A percentile compares a stretch with the other conserved stretches of the same genome.
phyloP scores from a whole-genome alignment of 2,797 vertebrate genomes.

The Amphiprion clarkii region DNA sequence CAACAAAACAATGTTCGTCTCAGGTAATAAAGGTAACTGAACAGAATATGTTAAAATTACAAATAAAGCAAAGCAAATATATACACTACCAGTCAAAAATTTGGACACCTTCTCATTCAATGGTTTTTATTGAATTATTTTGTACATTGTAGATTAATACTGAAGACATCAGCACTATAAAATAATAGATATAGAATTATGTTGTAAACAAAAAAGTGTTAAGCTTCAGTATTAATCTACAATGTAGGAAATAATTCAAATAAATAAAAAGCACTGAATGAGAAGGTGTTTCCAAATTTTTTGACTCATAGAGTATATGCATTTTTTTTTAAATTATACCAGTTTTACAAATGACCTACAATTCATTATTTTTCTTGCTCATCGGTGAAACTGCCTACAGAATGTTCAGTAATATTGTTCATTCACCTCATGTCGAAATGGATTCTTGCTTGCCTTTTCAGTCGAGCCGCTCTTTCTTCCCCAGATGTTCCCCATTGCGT shows the following conservation, averaged over 20 bases:
- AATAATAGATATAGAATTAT: too few species aligned
- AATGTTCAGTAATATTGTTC: slow-evolving; percentile 4
- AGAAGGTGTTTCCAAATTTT: too few species aligned
- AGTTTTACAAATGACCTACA: background rate
- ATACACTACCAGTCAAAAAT: background rate
- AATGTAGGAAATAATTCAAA: too few species aligned
- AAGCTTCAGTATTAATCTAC: too few species aligned
- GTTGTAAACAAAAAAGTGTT: too few species aligned
- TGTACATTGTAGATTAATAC: too few species aligned
- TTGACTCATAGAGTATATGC: background rate
- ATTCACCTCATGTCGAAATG: slow-evolving; percentile 34
- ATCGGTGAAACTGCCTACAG: background rate
- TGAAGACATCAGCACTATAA: too few species aligned
- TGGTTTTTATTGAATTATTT: too few species aligned
- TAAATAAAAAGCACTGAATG: too few species aligned
- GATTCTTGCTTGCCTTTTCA: slow-evolving; percentile 25
- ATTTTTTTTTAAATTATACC: background rate
- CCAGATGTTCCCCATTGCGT: slow-evolving; percentile 52
- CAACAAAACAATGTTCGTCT: background rate
- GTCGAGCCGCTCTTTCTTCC: slow-evolving; percentile 24
- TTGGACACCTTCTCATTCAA: too few species aligned
- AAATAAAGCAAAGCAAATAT: background rate
- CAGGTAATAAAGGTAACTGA: background rate
- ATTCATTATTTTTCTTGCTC: background rate
- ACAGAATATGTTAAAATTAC: background rate